Evolutionary conservation across 35 echinoderm and acorn worm species (phyloP), one percentile per base, ranked within the genome.

Genomic region (Strongylocentrotus purpuratus): DNA sequence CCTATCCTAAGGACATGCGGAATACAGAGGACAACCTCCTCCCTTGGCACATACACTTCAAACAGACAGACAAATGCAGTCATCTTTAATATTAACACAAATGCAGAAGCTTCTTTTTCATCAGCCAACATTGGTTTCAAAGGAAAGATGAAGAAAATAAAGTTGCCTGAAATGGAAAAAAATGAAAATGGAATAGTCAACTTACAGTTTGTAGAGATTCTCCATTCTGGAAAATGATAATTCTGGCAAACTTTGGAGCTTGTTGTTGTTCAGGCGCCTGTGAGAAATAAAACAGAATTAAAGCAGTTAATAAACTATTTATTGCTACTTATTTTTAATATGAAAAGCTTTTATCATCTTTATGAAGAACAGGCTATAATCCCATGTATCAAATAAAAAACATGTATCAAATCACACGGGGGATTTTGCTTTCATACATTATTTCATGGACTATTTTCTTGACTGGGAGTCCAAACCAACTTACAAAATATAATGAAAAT

Each of bases 201-300:
- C 91, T 93, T 93, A 93, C 91, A 93, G 91, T 93, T 93, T 93
- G 48, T 93, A 93, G n/a, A 93, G 46, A 46, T 46, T 93, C 18
- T 93, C 91, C 91, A 93, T 93, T 46, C 91, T 93, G 13, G 91
- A 47, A 93, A 93, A 93, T 47, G 91, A 93, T 93, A 93, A 93
- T 58, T 93, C 91, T 4, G 91, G 91, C 91, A 93, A 93, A 93
- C 48, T 93, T 46, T 93, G 91, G 17, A 93, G 45, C 20, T 93
- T 93, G 91, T 93, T 93, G 91, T 93, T 93, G 46, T 93, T 93
- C 45, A 93, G 91, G 7, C 91, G 91, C 91, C 91, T 93, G 48
- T 31, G 28, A 93, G 28, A 50, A 58, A 55, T 31, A 33, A 70
- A 20, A 25, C 17, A 78, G 20, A 78, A 78, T 28, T 78, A 78